Evolutionary conservation across 2,888 invertebrate genomes (phyloP).

Genomic region (Hemicrepidius hirtus): DNA sequence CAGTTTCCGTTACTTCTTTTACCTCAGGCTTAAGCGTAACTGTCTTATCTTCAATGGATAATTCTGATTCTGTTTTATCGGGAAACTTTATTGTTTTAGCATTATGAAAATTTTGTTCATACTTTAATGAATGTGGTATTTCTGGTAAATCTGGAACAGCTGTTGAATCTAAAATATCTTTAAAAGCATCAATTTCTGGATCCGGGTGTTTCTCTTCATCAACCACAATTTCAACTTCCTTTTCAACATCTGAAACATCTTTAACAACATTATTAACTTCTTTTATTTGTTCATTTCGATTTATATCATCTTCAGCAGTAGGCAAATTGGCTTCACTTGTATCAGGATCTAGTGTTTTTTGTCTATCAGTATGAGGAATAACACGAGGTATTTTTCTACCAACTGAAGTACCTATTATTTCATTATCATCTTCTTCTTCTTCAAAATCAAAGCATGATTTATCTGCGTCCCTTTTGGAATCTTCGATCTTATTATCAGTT

Average conservation of each 20-base stretch:
- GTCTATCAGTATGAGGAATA: constrained; percentile 69
- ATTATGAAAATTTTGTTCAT: constrained; percentile 69
- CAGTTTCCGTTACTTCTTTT: constrained; percentile 53
- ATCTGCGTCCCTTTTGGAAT: constrained; percentile 57
- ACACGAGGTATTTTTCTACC: constrained; percentile 81
- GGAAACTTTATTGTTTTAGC: constrained; percentile 63
- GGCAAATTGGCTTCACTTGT: constrained; percentile 67
- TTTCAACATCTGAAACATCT: constrained; percentile 6
- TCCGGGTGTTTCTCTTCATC: background rate
- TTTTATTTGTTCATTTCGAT: constrained; percentile 19
- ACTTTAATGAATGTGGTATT: constrained; percentile 71
- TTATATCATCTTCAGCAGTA: constrained; percentile 22
- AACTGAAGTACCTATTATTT: constrained; percentile 70
- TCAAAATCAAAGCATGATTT: constrained; percentile 87
- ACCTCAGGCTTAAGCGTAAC: background rate
- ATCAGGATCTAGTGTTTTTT: constrained; percentile 69
- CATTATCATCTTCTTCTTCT: constrained; percentile 80
- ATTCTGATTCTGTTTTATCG: constrained; percentile 11
- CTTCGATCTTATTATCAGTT: background rate
- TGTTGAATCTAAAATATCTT: constrained; percentile 78
- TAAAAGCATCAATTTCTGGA: constrained; percentile 71
- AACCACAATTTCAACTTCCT: constrained; percentile 41
- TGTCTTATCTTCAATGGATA: background rate
- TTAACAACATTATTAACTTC: constrained; percentile 4
- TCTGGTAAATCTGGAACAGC: constrained; percentile 76